Evolutionary conservation across 2,888 invertebrate genomes (phyloP).

Genomic region (Drepana falcataria): DNA sequence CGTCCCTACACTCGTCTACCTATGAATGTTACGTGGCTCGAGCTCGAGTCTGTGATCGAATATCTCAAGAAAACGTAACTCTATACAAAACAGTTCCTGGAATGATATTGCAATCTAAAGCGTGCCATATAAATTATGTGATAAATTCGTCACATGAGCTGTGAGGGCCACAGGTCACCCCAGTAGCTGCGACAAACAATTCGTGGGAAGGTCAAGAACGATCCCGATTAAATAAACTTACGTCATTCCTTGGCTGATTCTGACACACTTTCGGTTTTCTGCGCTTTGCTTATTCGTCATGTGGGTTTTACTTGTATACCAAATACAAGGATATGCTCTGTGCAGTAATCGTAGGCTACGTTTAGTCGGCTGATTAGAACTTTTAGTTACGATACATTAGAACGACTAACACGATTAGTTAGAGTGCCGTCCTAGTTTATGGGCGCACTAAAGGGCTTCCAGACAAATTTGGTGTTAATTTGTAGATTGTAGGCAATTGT

Average conservation of each 20-base stretch:
- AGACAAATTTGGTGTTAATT: too few relatives aligned
- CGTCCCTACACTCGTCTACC: too few relatives aligned
- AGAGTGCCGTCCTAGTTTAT: too few relatives aligned
- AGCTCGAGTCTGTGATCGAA: not conserved
- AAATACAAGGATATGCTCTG: too few relatives aligned
- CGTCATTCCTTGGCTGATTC: slow-evolving; percentile 15
- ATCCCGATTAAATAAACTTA: slow-evolving; percentile 31
- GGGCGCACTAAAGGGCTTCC: too few relatives aligned
- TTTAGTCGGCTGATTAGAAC: too few relatives aligned
- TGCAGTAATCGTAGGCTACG: too few relatives aligned
- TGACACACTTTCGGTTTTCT: not conserved
- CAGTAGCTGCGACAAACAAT: slow-evolving; percentile 39
- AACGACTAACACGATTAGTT: too few relatives aligned
- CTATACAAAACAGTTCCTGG: slow-evolving; percentile 23
- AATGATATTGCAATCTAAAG: slow-evolving; percentile 23
- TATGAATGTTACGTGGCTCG: not conserved
- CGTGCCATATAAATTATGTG: slow-evolving; percentile 16
- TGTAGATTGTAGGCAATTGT: too few relatives aligned
- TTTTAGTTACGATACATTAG: too few relatives aligned
- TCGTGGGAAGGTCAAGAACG: slow-evolving; percentile 53
- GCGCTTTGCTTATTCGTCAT: not conserved
- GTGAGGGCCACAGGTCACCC: slow-evolving; percentile 33
- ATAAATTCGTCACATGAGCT: slow-evolving; percentile 34
- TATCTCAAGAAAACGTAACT: slow-evolving; percentile 9
- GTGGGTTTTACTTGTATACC: not conserved